Evolutionary conservation across 2,113 vertebrate genomes (phyloP).

Genomic region (Petromus typicus): DNA sequence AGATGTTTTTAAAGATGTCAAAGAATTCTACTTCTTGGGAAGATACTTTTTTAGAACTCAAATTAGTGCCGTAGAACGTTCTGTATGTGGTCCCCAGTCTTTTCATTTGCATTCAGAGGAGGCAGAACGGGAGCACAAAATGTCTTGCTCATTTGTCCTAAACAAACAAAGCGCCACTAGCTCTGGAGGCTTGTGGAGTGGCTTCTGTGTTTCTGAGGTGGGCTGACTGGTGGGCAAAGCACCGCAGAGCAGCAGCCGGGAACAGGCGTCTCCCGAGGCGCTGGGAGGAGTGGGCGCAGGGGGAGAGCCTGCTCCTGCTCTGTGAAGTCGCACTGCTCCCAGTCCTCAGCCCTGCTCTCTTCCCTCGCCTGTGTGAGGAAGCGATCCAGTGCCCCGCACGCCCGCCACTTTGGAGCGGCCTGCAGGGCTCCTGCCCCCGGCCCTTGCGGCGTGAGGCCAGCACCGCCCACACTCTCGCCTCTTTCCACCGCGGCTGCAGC

Average conservation of each 20-base stretch:
- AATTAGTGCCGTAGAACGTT: background rate
- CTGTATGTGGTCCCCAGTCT: background rate
- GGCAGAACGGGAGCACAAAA: background rate
- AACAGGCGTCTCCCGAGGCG: too few species aligned
- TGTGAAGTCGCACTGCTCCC: background rate
- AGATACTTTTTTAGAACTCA: conserved; percentile 17
- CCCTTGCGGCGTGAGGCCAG: too few species aligned
- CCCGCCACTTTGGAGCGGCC: too few species aligned
- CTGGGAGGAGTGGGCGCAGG: background rate
- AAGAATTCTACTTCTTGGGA: conserved; percentile 12
- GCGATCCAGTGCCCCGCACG: background rate
- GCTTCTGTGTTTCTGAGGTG: background rate
- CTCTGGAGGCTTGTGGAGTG: background rate
- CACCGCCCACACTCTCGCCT: too few species aligned
- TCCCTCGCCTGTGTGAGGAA: too few species aligned
- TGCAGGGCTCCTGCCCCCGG: too few species aligned
- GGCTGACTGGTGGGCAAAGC: background rate
- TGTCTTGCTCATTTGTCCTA: background rate
- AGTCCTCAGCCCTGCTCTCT: background rate
- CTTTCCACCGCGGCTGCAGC: too few species aligned
- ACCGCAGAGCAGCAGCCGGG: background rate
- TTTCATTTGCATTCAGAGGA: conserved; percentile 21
- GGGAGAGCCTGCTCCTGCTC: background rate
- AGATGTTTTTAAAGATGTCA: conserved; percentile 14
- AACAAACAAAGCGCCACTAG: conserved; percentile 1